Conservation (phyloP, 2,113 vertebrate genomes). For the Ariopsis seemanni region DNA sequence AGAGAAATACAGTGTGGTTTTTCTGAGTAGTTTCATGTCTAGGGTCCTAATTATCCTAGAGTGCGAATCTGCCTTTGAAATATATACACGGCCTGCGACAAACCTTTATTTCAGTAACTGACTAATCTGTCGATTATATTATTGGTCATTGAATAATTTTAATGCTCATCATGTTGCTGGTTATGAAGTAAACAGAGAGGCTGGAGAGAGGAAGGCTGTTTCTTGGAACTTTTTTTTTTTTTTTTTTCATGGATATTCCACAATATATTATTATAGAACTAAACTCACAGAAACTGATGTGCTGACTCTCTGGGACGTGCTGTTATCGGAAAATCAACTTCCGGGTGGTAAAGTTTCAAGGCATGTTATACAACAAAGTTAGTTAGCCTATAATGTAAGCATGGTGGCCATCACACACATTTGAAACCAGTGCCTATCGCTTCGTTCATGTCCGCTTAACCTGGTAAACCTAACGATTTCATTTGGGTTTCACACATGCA, state of each 20-base stretch:
- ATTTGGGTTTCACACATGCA: background rate
- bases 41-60: background rate
- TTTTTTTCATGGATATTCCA: background rate
- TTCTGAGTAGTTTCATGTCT: conserved; percentile 6
- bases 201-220: background rate
- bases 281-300: background rate
- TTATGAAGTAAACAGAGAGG: background rate
- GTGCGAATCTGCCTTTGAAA: background rate
- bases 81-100: background rate
- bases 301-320: background rate
- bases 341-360: background rate
- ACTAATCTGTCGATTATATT: background rate
- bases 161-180: background rate
- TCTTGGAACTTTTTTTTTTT: background rate
- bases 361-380: background rate
- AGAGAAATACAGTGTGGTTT: conserved; percentile 13
- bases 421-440: background rate
- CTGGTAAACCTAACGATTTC: background rate
- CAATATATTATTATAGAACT: background rate
- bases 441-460: background rate
- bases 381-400: background rate
- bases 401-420: background rate
- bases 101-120: background rate
- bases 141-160: background rate
- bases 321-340: too few species aligned